phyloP scores from a whole-genome alignment of 1,140 invertebrate species.

The Drosophila truncata region DNA sequence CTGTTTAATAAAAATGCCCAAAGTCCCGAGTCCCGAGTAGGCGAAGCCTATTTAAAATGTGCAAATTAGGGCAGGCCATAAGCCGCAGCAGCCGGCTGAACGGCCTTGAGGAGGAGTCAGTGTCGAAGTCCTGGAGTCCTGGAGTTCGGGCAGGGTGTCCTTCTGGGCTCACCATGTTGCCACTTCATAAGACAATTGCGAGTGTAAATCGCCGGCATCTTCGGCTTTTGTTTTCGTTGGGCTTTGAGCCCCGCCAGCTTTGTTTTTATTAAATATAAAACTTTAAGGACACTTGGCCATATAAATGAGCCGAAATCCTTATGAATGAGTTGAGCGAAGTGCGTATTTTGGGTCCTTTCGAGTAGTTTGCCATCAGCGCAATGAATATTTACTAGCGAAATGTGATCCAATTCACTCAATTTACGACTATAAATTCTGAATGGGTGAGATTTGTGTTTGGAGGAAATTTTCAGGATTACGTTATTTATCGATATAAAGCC shows the following conservation, averaged over 20 bases:
- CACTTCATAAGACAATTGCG: slow-evolving; percentile 78
- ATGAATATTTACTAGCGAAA: slow-evolving; percentile 39
- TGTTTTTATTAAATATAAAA: slow-evolving; percentile 67
- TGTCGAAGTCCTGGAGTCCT: not conserved
- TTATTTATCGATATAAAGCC: not conserved
- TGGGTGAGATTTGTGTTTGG: not conserved
- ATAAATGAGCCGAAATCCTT: slow-evolving; percentile 30
- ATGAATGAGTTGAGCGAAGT: slow-evolving; percentile 31
- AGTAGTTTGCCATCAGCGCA: slow-evolving; percentile 17
- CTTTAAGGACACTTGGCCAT: slow-evolving; percentile 46
- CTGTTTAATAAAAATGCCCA: slow-evolving; percentile 67
- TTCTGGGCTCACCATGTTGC: slow-evolving; percentile 55
- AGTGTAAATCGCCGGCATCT: slow-evolving; percentile 64
- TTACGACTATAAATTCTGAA: slow-evolving; percentile 8
- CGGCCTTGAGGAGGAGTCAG: slow-evolving; percentile 17
- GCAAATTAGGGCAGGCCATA: slow-evolving; percentile 78
- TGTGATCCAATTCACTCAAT: slow-evolving; percentile 23
- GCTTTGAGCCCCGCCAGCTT: slow-evolving; percentile 39
- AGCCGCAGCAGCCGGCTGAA: slow-evolving; percentile 59
- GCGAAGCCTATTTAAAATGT: slow-evolving; percentile 77
- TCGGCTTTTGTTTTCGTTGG: slow-evolving; percentile 17
- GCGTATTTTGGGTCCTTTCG: not conserved
- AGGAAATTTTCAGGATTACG: not conserved
- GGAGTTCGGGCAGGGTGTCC: not conserved
- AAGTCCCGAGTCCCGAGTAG: slow-evolving; percentile 19